phyloP scores from a whole-genome alignment of 1,140 invertebrate genomes.

The Phthorimaea operculella region DNA sequence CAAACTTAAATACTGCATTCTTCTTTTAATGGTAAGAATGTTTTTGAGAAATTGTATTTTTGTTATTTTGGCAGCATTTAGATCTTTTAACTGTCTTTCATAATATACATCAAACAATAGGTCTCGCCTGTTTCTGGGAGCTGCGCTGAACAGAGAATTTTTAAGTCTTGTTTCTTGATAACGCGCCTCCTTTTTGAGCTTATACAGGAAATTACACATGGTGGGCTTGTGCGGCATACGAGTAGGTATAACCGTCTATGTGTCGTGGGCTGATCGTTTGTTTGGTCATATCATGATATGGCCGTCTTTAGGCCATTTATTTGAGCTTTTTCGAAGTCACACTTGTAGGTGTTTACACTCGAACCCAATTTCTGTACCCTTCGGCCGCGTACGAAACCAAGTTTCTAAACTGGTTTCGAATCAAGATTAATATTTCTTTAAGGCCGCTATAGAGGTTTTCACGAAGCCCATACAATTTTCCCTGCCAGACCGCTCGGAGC shows the following conservation, averaged over 20 bases:
- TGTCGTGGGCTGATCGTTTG: too few species aligned
- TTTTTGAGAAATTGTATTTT: too few species aligned
- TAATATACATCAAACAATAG: neutral
- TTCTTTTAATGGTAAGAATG: too few species aligned
- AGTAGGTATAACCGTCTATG: neutral
- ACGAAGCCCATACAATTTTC: too few species aligned
- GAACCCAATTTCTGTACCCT: neutral
- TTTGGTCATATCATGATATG: neutral
- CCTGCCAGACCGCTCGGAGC: too few species aligned
- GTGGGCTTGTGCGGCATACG: neutral
- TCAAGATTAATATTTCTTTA: too few species aligned
- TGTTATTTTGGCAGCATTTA: neutral
- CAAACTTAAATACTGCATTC: too few species aligned
- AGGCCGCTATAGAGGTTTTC: too few species aligned
- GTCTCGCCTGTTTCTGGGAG: neutral
- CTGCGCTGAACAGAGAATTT: neutral
- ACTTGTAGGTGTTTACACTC: neutral
- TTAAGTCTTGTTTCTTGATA: constrained; percentile 3
- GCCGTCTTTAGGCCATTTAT: neutral
- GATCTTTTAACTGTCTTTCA: constrained; percentile 3
- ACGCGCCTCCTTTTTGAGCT: constrained; percentile 2
- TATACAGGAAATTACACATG: neutral
- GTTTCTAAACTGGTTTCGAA: too few species aligned
- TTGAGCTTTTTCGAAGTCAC: constrained; percentile 1
- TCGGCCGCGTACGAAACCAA: too few species aligned